A percentile compares a stretch with the other conserved stretches of the same genome.
phyloP scores from a whole-genome alignment of 2,797 vertebrate genomes.

The Buceros bicornis region DNA sequence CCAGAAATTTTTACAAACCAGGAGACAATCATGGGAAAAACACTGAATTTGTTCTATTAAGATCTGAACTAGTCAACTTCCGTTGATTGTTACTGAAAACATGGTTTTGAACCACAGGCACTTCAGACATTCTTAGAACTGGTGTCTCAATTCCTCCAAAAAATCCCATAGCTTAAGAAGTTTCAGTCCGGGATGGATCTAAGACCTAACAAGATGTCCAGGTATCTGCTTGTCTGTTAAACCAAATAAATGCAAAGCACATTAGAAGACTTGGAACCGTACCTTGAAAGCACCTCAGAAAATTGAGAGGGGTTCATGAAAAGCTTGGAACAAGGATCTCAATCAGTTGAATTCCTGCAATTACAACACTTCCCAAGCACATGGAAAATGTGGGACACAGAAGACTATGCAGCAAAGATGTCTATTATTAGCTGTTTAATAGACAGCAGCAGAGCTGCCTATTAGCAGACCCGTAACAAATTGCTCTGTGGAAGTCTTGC shows the following conservation, averaged over 20 bases:
- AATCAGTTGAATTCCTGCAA: not conserved
- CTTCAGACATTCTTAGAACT: not conserved
- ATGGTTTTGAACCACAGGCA: not conserved
- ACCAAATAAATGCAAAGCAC: not conserved
- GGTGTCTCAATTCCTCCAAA: not conserved
- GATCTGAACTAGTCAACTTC: not conserved
- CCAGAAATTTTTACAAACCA: not conserved
- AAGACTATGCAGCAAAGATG: not conserved
- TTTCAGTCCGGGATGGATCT: not conserved
- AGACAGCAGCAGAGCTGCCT: not conserved
- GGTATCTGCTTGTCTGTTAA: not conserved
- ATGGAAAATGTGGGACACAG: not conserved
- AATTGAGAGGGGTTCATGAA: not conserved
- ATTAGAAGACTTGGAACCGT: not conserved
- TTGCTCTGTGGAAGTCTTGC: not conserved
- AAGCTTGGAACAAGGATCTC: not conserved
- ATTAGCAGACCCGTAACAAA: not conserved
- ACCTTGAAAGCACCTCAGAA: not conserved
- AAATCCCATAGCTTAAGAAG: not conserved
- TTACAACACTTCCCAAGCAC: not conserved
- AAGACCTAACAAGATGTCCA: not conserved
- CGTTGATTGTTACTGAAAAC: not conserved
- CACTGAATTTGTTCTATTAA: not conserved
- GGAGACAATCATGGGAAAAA: not conserved
- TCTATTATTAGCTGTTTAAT: not conserved